Evolutionary conservation across 2,888 invertebrate species (phyloP), one percentile per base, ranked within the genome.

Genomic region (Nephrotoma flavescens): DNA sequence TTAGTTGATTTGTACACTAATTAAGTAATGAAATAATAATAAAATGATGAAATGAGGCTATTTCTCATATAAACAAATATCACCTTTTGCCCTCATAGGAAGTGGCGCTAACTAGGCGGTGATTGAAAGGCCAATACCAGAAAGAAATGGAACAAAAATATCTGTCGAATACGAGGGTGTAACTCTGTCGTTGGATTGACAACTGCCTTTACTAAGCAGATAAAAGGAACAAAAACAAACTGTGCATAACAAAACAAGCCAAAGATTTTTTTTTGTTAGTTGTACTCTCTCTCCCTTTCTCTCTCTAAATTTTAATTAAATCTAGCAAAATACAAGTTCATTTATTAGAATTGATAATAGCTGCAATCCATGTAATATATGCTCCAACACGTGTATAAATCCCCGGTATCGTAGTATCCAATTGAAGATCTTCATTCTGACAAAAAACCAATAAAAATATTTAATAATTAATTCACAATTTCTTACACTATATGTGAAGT

Each of bases 371-470:
- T 44, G 88, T 87, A 15, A 88, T 86, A 83, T 88, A 87, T 19
- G 87, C 84, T 42, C 88, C 88, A 41, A 88, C 88, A 86, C 88
- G 88, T 6, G 88, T 87, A 83, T 88, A 88, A 83, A 88, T 87
- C 2, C 88, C 88, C 4, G 88, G 88, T 85, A 88, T 88, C 41
- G 87, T 88, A 47, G 87, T 83, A 9, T 87, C 87, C 71, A 31
- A 19, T 71, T 71, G 71, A 42, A 88, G 87, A 41, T 87, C 87
- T 41, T 87, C 87, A 4, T 87, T 85, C 87, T 87, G 15, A n/a
- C n/a, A n/a, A 41, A 86, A 45, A 86, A 45, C 6, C 83, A 15
- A 86, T 42, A 47, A 87, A 86, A 83, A 5, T 19, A 19, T 19
- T 86, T 44, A 71, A 42, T 4, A 52, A 83, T 42, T 41, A 41